Conservation (phyloP, 2,888 invertebrate genomes). For the Rhagonycha fulva region DNA sequence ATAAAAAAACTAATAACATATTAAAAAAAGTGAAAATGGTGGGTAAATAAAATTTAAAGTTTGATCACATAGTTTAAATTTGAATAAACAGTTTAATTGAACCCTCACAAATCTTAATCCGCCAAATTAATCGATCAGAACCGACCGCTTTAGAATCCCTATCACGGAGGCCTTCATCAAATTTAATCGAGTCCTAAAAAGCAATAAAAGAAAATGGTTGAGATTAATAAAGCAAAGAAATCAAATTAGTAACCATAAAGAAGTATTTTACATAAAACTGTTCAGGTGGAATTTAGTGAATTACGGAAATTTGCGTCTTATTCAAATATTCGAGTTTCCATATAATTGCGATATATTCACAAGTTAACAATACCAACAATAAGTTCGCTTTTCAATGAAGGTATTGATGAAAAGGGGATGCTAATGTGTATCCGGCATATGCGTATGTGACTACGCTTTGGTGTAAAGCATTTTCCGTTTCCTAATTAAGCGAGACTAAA, state of each 20-base stretch:
- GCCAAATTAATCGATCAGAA: background rate
- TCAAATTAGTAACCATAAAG: background rate
- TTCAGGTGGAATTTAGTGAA: background rate
- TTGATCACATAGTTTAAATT: background rate
- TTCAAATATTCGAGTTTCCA: slow-evolving; percentile 17
- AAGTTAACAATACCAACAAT: slow-evolving; percentile 32
- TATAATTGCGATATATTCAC: slow-evolving; percentile 33
- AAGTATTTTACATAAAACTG: background rate
- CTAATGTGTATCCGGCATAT: background rate
- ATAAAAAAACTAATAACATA: background rate
- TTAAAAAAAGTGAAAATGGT: background rate
- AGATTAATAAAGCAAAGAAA: background rate
- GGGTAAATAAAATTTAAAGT: background rate
- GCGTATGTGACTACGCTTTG: background rate
- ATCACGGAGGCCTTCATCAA: background rate
- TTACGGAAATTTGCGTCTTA: background rate
- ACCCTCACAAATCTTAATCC: background rate
- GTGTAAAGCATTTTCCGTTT: background rate
- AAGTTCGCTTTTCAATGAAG: slow-evolving; percentile 26
- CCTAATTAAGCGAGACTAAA: background rate
- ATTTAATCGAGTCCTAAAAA: background rate
- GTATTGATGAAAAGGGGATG: slow-evolving; percentile 27
- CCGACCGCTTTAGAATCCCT: background rate
- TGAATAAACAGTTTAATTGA: background rate
- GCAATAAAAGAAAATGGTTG: background rate